These are phyloP conservation scores for Melieria crassipennis DNA, from an alignment of 2,888 invertebrate genomes.

Conservation along the genomic window DNA sequence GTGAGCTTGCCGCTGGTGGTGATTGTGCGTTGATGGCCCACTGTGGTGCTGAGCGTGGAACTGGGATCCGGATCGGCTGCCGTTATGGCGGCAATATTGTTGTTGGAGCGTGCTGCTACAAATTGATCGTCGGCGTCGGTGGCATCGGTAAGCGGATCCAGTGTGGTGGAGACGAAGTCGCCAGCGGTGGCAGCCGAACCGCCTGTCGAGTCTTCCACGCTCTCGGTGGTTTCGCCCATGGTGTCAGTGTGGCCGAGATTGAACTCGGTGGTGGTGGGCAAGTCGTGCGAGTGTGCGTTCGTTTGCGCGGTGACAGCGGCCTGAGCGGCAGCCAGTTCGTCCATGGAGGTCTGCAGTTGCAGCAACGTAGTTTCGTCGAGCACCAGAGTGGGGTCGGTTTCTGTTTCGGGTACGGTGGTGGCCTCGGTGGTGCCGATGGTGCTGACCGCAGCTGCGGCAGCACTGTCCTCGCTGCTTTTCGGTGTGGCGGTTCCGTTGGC, in stretches of 20 bases:
- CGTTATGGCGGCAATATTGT: conserved; percentile 58
- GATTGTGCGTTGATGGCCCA: conserved; percentile 59
- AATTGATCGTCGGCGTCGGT: conserved; percentile 61
- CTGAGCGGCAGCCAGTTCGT: conserved; percentile 57
- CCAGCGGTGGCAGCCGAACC: conserved; percentile 22
- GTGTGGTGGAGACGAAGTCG: conserved; percentile 50
- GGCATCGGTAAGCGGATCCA: conserved; percentile 52
- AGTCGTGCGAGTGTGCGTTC: conserved; percentile 50
- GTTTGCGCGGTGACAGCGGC: conserved; percentile 53
- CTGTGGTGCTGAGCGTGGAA: conserved; percentile 46
- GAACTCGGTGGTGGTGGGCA: conserved; percentile 55
- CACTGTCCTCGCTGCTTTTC: conserved; percentile 3
- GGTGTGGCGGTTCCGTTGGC: conserved; percentile 29
- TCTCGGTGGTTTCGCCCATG: conserved; percentile 34
- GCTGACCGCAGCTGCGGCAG: conserved; percentile 24
- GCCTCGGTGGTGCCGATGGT: conserved; percentile 31
- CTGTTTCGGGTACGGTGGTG: conserved; percentile 44
- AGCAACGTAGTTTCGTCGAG: conserved; percentile 58
- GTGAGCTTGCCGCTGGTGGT: conserved; percentile 56
- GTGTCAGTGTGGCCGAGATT: conserved; percentile 38
- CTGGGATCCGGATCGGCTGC: conserved; percentile 53
- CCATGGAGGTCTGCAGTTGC: conserved; percentile 58
- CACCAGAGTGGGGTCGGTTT: conserved; percentile 58
- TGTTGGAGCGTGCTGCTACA: conserved; percentile 62
- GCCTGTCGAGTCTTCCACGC: conserved; percentile 25